Evolutionary conservation across 2,113 vertebrate species (phyloP), one percentile per base, ranked within the genome.

Genomic region (Pluvialis apricaria): DNA sequence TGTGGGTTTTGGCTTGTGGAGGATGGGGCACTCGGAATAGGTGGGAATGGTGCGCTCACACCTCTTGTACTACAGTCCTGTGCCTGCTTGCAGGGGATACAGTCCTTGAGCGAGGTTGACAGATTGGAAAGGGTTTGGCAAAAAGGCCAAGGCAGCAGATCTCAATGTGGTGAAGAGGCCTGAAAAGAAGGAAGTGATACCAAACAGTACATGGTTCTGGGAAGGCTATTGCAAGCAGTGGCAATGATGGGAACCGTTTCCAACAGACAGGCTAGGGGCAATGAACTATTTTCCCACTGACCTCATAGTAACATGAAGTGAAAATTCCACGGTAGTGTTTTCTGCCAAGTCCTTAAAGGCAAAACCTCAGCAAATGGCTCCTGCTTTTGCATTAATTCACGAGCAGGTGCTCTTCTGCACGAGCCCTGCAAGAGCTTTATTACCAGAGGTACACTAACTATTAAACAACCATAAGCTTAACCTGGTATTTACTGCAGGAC

Each of bases 401-500:
- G 5, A 89, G 65, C 86, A 94, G 90, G 95, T 86, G 90, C 92
- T 85, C 8, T 65, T 42, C 51, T 82, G 79, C 88, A 80, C 26
- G 31, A 89, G 86, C 40, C 88, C 80, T 60, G 64, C 61, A 29
- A 81, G 36, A 80, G 95, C 91, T 83, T 52, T 92, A 29, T 88
- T 88, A 78, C n/a, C 89, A 88, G 82, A 78, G 92, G 78, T 91
- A 91, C 87, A 51, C 62, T 28, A 83, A 2, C 86, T 88, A 34
- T 81, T 18, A 86, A 75, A 2, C 68, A 96, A 82, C 95, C 75
- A 11, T 12, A 32, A 75, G 89, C 94, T 44, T 34, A 84, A 38
- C 14, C 82, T 31, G 82, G 88, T 94, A 81, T 90, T 94, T 90
- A 94, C 86, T 28, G 80, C 81, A 54, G 86, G 81, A 81, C 68